phyloP scores from a whole-genome alignment of 64 coral and sea anemone species.

The Actinia tenebrosa region DNA sequence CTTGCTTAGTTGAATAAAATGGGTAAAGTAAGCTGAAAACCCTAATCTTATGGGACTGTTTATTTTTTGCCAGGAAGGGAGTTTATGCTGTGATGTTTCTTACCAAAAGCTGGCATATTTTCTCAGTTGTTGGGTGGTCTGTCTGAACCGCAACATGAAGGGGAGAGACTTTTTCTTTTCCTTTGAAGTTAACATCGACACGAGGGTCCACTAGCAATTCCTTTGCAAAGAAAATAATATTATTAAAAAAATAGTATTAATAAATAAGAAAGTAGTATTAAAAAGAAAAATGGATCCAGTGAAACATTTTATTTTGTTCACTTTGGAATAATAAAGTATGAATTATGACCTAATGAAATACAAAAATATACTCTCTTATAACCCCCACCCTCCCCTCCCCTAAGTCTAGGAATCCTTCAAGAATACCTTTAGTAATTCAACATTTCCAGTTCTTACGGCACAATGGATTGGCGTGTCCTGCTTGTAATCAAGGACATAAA shows the following conservation, averaged over 20 bases:
- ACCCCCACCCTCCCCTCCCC: neutral
- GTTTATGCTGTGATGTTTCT: neutral
- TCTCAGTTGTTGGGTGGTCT: constrained; percentile 19
- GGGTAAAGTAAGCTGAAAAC: too few relatives aligned
- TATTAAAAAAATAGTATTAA: too few relatives aligned
- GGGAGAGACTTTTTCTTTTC: constrained; percentile 25
- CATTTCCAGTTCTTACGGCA: constrained; percentile 13
- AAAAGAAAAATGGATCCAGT: too few relatives aligned
- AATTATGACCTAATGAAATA: too few relatives aligned
- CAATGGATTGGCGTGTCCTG: constrained; percentile 29
- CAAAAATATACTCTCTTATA: too few relatives aligned
- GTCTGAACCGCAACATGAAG: constrained; percentile 31
- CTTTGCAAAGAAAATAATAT: neutral
- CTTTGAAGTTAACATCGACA: constrained; percentile 35
- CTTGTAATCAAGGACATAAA: constrained; percentile 35
- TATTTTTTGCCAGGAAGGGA: too few relatives aligned
- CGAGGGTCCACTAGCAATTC: constrained; percentile 18
- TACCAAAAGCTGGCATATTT: constrained; percentile 37
- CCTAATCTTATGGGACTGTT: too few relatives aligned
- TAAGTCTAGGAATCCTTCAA: neutral
- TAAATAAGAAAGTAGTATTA: too few relatives aligned
- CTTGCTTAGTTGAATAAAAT: too few relatives aligned
- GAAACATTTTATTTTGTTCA: too few relatives aligned
- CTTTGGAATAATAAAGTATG: too few relatives aligned
- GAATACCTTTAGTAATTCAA: constrained; percentile 22